A percentile compares a stretch with the other conserved stretches of the same genome.
Evolutionary conservation across 1,140 invertebrate species (phyloP).

Genomic region (Thereuonema tuberculata): DNA sequence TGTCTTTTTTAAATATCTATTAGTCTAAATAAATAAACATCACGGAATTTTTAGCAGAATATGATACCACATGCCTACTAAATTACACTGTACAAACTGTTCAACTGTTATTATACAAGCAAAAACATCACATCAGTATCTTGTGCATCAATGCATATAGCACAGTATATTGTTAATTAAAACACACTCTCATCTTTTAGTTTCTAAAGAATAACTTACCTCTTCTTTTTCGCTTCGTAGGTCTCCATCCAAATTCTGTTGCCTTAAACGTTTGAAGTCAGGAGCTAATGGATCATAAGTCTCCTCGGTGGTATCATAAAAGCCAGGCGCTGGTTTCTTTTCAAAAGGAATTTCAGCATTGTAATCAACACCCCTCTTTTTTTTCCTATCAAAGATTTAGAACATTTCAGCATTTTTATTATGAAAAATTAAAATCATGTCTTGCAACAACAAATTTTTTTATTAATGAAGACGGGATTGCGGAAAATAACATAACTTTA

Average conservation of each 20-base stretch:
- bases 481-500: too few relatives aligned
- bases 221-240: slow-evolving; percentile 78
- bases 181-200: background rate
- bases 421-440: background rate
- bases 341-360: slow-evolving; percentile 97
- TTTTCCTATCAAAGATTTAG: slow-evolving; percentile 36
- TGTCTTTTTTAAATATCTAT: too few relatives aligned
- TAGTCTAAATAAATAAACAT: too few relatives aligned
- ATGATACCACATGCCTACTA: too few relatives aligned
- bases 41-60: too few relatives aligned
- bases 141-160: too few relatives aligned
- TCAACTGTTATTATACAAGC: too few relatives aligned
- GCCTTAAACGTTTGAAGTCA: slow-evolving; percentile 74
- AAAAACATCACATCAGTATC: too few relatives aligned
- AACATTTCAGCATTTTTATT: background rate
- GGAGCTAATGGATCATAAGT: slow-evolving; percentile 70
- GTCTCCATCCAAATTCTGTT: slow-evolving; percentile 88
- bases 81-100: too few relatives aligned
- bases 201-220: slow-evolving; percentile 32
- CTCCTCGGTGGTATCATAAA: slow-evolving; percentile 87
- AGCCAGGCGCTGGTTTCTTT: slow-evolving; percentile 76
- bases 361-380: slow-evolving; percentile 87
- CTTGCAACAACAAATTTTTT: background rate
- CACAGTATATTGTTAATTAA: too few relatives aligned
- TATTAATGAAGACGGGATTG: background rate